Base-by-base conservation (phyloP, 2,113 vertebrate genomes). In the Pavo muticus region DNA sequence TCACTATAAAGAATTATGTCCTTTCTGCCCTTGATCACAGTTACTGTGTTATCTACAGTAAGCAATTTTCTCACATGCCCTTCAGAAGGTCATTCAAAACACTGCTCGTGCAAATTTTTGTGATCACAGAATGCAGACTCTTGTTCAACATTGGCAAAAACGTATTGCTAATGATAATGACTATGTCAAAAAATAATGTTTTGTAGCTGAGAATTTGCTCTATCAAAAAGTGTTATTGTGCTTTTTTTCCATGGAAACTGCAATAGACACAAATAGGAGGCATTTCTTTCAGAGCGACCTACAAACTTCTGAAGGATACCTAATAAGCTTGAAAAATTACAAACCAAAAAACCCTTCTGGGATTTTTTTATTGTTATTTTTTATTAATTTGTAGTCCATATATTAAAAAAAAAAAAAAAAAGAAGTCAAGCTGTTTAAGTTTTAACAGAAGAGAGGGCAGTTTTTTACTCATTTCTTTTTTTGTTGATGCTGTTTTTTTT, bases 1-100 rank as follows among this genome's bases (percentile, higher is more conserved):
- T 96, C 72, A 57, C 57, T 35, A 25, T 56, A 90, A 96, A 97
- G 94, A 97, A 96, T 92, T 89, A 79, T 90, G 74, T 95, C 90
- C 74, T 96, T 94, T 96, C 87, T 97, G 88, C 93, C 97, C 96
- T 98, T 97, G 96, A 56, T 74, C 91, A 72, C 88, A 64, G 93
- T 87, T 95, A 61, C 82, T 84, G 74, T 87, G 86, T 83, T 92
- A 86, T 80, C 75, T 81, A 61, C 24, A 87, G 77, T 14, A 94
- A 83, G 83, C 79, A 96, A 84, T 93, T 92, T 92, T 94, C 84
- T 90, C 84, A 6, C 78, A n/a, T 50, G n/a, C 80, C 93, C 93
- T 94, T 85, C 48, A 85, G 59, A 95, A 94, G 70, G 95, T 96
- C 81, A 88, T 93, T 96, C 88, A 70, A 95, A 97, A 89, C 57